These are phyloP conservation scores for Labeo calbasu DNA, from an alignment of 2,797 vertebrate genomes.

Conservation along the genomic window DNA sequence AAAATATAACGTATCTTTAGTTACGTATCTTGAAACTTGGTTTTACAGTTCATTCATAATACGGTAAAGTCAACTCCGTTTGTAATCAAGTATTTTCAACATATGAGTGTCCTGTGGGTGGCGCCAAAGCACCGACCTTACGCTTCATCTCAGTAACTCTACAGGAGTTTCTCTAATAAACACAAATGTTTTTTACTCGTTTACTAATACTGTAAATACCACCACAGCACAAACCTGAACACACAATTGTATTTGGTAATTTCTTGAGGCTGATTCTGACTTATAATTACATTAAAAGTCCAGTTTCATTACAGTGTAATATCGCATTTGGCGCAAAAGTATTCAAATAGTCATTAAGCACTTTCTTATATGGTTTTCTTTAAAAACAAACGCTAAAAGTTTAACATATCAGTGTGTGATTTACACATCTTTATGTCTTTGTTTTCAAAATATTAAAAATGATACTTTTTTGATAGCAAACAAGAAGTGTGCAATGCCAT, in stretches of 20 bases:
- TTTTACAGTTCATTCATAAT: not conserved
- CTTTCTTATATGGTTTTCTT: not conserved
- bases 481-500: not conserved
- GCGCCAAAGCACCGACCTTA: conserved; percentile 35
- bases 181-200: not conserved
- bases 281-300: not conserved
- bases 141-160: not conserved
- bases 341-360: not conserved
- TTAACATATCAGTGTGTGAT: not conserved
- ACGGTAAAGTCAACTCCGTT: not conserved
- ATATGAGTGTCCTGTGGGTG: conserved; percentile 38
- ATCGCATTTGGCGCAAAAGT: not conserved
- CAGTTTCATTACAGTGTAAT: no score
- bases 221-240: not conserved
- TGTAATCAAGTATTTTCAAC: not conserved
- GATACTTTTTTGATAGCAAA: not conserved
- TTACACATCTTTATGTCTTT: not conserved
- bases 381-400: not conserved
- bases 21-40: not conserved
- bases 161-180: not conserved
- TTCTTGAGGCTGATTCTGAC: not conserved
- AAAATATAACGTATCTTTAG: not conserved
- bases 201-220: not conserved
- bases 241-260: not conserved
- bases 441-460: not conserved